A percentile compares a stretch with the other conserved stretches of the same genome.
Conservation (phyloP, 2,113 vertebrate genomes). For the Oxyura jamaicensis region DNA sequence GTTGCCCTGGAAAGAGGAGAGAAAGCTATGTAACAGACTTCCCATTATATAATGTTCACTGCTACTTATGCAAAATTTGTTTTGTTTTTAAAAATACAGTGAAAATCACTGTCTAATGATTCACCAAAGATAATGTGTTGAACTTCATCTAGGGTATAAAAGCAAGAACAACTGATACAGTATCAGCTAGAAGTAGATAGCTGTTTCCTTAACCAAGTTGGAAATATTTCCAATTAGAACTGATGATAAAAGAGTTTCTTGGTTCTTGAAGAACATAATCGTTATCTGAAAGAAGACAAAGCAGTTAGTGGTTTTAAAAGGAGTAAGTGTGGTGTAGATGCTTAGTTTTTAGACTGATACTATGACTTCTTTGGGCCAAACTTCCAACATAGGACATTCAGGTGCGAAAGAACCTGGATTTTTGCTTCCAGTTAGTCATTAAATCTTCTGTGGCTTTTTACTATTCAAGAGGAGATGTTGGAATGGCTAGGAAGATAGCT, state of each 20-base stretch:
- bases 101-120: not conserved
- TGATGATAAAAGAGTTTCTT: not conserved
- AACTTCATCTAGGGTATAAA: not conserved
- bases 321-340: not conserved
- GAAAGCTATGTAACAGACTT: not conserved
- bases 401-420: not conserved
- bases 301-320: not conserved
- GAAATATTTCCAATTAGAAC: not conserved
- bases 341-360: not conserved
- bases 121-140: not conserved
- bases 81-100: not conserved
- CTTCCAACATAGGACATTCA: not conserved
- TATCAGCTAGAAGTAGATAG: not conserved
- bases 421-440: not conserved
- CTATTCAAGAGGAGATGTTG: not conserved
- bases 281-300: not conserved
- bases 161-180: not conserved
- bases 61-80: not conserved
- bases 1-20: not conserved
- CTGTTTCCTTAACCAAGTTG: constrained; percentile 3
- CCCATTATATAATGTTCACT: not conserved
- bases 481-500: not conserved
- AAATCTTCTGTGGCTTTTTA: not conserved
- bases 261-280: not conserved
- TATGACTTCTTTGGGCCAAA: not conserved